Conservation (phyloP, 2,797 vertebrate genomes). For the Spinus olivaceus region DNA sequence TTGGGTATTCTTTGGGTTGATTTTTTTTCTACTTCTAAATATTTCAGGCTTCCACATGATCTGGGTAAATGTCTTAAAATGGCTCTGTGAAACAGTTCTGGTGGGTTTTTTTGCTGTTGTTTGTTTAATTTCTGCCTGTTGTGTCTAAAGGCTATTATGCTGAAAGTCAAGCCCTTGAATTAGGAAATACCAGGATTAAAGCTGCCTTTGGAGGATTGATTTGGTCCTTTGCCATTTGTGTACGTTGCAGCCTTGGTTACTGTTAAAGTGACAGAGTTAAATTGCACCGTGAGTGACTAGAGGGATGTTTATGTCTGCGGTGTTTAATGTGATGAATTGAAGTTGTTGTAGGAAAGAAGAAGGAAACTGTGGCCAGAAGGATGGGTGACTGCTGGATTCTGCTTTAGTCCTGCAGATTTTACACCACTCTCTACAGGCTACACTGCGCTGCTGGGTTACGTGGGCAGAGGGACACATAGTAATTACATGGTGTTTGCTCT, state of each 20-base stretch:
- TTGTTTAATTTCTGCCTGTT: constrained; percentile 1
- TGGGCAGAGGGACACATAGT: not conserved
- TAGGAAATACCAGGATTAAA: constrained; percentile 37
- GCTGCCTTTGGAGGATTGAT: constrained; percentile 8
- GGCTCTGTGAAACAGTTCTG: not conserved
- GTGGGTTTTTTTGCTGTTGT: not conserved
- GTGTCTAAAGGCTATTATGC: not conserved
- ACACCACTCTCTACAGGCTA: not conserved
- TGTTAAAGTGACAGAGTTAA: not conserved
- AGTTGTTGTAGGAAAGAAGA: not conserved
- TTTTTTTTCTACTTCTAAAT: not conserved
- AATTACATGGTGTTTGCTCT: not conserved
- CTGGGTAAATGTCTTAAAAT: not conserved
- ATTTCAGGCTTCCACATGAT: not conserved
- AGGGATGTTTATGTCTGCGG: not conserved
- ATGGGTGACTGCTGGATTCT: not conserved
- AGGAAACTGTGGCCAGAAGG: not conserved
- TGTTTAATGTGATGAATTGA: not conserved
- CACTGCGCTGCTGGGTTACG: not conserved
- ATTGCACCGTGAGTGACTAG: not conserved
- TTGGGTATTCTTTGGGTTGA: not conserved
- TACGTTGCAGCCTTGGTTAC: not conserved
- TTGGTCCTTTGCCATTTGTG: not conserved
- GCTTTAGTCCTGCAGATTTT: not conserved
- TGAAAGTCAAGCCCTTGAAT: constrained; percentile 13